These are phyloP conservation scores for Nebria salina DNA, from an alignment of 2,888 invertebrate genomes.

Conservation along the genomic window DNA sequence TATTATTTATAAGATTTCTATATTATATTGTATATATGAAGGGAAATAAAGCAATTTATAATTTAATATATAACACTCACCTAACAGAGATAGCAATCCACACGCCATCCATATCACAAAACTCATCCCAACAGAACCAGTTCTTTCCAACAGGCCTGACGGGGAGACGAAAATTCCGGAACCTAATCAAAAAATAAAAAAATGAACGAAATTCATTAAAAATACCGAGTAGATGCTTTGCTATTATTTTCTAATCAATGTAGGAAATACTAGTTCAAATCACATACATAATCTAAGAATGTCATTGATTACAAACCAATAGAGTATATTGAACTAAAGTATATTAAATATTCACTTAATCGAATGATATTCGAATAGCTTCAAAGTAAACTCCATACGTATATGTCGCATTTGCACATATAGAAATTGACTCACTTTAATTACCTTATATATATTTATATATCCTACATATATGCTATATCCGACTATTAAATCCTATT, in stretches of 20 bases:
- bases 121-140: slow-evolving; percentile 94
- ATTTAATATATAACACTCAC: slow-evolving; percentile 65
- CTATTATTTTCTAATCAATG: no score
- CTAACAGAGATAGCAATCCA: slow-evolving; percentile 89
- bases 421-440: no score
- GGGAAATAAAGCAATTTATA: neutral
- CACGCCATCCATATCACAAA: slow-evolving; percentile 95
- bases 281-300: no score
- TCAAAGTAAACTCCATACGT: no score
- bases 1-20: no score
- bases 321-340: neutral
- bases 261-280: no score
- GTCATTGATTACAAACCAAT: neutral
- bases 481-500: no score
- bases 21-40: neutral
- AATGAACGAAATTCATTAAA: slow-evolving; percentile 53
- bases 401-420: no score
- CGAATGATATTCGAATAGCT: no score
- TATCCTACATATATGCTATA: no score
- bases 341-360: neutral
- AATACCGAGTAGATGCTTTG: no score
- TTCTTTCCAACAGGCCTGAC: slow-evolving; percentile 90
- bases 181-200: slow-evolving; percentile 69
- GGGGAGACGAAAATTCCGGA: slow-evolving; percentile 99
- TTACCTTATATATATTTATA: no score